Base-by-base conservation (phyloP, 2,888 invertebrate genomes). In the Zygaena filipendulae region DNA sequence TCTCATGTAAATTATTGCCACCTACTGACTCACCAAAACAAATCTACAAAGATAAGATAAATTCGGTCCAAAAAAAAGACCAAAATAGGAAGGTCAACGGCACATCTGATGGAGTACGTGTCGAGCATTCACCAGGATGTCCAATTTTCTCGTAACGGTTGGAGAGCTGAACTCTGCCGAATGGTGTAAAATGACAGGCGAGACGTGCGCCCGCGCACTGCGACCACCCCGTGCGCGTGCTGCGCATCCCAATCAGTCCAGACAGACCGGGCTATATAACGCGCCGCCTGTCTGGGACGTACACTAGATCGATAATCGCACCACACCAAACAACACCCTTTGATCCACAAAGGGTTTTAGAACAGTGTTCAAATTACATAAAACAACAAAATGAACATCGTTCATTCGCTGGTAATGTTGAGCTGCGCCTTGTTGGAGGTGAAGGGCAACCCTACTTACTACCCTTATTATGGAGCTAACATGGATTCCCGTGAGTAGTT, bases 221-320 rank as follows among this genome's bases (percentile, higher is more conserved):
- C 56, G 53, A 62, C 61, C 66, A 52, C 41, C 44, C 51, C 39
- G 33, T 16, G 23, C 14, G 11, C 74, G 70, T 69, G 77, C 23
- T 23, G 28, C 45, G 77, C 49, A 74, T 79, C 60, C 51, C 62
- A 75, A 79, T 74, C 46, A 71, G 55, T 58, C 59, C 63, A 39
- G 59, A 39, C 57, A 43, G 50, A 46, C 52, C 51, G 52, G 59
- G 57, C 49, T 79, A 79, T 75, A 79, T 61, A 77, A 69, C 48
- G 60, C 60, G 59, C 37, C 39, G 38, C 31, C 46, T 44, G 47
- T 33, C 40, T 39, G 35, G 36, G 33, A 36, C 42, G 53, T 49
- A 34, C 74, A 74, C 52, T 59, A 55, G 42, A 56, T 57, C 48
- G 45, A 42, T 38, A 51, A 56, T 57, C 48, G 42, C 40, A 45